Evolutionary conservation across 1,140 invertebrate genomes (phyloP), one percentile per base, ranked within the genome.

Genomic region (Panagrolaimus sp.): DNA sequence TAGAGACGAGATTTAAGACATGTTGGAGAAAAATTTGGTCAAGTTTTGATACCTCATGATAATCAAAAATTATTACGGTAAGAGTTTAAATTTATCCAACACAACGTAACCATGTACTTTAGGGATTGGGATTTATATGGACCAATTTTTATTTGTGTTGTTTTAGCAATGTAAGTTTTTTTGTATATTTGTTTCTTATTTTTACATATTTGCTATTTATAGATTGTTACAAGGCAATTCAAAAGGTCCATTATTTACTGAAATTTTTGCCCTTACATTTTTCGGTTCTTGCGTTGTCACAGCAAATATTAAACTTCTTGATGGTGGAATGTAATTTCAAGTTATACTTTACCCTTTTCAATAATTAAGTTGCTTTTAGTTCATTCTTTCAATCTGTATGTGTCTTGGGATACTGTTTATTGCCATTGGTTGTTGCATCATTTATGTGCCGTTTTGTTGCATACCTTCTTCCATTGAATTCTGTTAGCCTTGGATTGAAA

Each of bases 101-200:
- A n/a, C n/a, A n/a, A n/a, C n/a, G n/a, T n/a, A n/a, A n/a, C n/a
- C n/a, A n/a, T n/a, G n/a, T n/a, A n/a, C n/a, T n/a, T n/a, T n/a
- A n/a, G n/a, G 87, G 94, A 98, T 89, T 98, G 94, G 96, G 96
- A 98, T 87, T 86, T 98, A 32, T 98, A 95, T 96, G 96, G 96
- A 67, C 96, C 96, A 52, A 86, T 98, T 69, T 87, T 98, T 74
- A 87, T 98, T 26, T 98, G 95, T 84, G 95, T 94, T 55, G 90
- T 95, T 73, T 91, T 98, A 89, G 93, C 95, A 55, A 91, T 96
- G 90, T 91, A 87, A 89, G 89, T 88, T 78, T 69, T 43, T 47
- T 21, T 38, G n/a, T n/a, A n/a, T n/a, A n/a, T 55, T 43, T 38
- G 44, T 43, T 65, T 70, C 0, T 14, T 28, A 38, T 4, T 7